Base-by-base conservation (phyloP, 1,140 invertebrate genomes). In the Hypothenemus hampei region DNA sequence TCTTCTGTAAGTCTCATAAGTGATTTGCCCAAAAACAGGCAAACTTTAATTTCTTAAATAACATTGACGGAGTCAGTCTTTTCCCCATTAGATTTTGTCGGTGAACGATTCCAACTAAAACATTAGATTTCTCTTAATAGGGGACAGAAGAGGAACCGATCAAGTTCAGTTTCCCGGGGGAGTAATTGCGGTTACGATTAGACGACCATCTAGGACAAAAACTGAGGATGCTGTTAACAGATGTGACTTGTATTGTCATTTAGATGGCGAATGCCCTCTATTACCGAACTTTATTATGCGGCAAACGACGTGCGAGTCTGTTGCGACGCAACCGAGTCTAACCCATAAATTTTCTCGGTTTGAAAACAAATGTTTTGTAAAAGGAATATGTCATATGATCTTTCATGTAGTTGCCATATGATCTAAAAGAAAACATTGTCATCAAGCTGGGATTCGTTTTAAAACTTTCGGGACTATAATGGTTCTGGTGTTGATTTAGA, bases 271-370 rank as follows among this genome's bases (percentile, higher is more conserved):
- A 53, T 44, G 11, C 35, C 23, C n/a, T n/a, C 40, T 44, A 49
- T 58, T 45, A 52, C 36, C 24, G 16, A 24, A 39, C 52, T 58
- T 58, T 58, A 58, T 58, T 58, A 52, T 7, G 40, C 56, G 47
- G 45, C 52, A 58, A 58, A 58, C 52, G 56, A 35, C 26, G 20
- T 16, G 15, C n/a, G 22, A 37, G 33, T 16, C 19, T 33, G 39
- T 36, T 39, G 13, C 6, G 33, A 37, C 33, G 33, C 47, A 24
- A 5, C 37, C 36, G 37, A 29, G 21, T n/a, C 26, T 23, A n/a
- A 15, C 43, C 11, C 16, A 45, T 53, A 53, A 53, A 53, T 53
- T 53, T 24, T 29, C n/a, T n/a, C n/a, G n/a, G n/a, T n/a, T n/a
- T n/a, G n/a, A n/a, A n/a, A n/a, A n/a, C n/a, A n/a, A n/a, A n/a